Evolutionary conservation across 2,797 vertebrate genomes (phyloP), one percentile per base, ranked within the genome.

Genomic region (Acropternis orthonyx): DNA sequence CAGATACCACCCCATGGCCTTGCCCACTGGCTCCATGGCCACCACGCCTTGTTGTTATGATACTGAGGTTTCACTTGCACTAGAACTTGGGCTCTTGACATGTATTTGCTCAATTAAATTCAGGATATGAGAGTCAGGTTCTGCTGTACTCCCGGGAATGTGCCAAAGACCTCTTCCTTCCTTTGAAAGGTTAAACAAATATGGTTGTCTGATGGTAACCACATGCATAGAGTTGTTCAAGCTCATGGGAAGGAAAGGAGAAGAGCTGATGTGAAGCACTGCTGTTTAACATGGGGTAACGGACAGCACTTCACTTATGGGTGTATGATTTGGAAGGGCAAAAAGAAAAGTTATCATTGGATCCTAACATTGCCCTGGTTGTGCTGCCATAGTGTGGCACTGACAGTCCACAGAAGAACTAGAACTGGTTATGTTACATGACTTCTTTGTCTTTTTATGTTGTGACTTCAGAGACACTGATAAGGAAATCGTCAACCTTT

Each of bases 131-230:
- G 92, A 89, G 75, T 92, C 56, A 58, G 89, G 91, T 91, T 97
- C 78, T 95, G 79, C 1, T 89, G 80, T 88, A 72, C 75, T 93
- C 62, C 82, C 8, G 3, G 61, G 59, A 73, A 32, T 0, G 24
- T 87, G 85, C 88, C 95, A 96, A 43, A 93, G 88, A 88, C 85
- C 58, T 95, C 76, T 96, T 96, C 96, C 95, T 96, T 96, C 92
- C 91, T 86, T 34, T 86, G 58, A 62, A 94, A 97, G 91, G 90
- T 96, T 95, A 95, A 93, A 96, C 82, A 96, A 95, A 95, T 91
- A 86, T 1, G 46, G 76, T 55, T 68, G 84, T 34, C 12, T 92
- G 23, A 81, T 12, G 91, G 54, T 88, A 96, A 91, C 94, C 86
- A 85, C 76, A 85, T 91, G 94, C 55, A 24, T 28, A 3, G 49